phyloP scores from a whole-genome alignment of 2,113 vertebrate genomes.

The Stegastes partitus region DNA sequence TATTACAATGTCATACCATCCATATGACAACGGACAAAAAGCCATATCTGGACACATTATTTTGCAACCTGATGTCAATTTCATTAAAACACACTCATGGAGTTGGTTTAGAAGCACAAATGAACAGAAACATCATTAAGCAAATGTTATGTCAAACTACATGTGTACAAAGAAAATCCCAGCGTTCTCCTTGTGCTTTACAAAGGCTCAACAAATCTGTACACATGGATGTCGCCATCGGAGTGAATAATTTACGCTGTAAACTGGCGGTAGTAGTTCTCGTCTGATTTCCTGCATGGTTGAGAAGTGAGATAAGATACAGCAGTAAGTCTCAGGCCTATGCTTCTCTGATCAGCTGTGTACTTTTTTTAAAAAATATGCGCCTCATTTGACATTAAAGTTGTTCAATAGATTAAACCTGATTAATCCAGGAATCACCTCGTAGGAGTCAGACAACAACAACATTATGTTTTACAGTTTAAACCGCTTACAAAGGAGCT shows the following conservation, averaged over 20 bases:
- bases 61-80: constrained; percentile 49
- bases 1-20: constrained; percentile 75
- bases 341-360: constrained; percentile 15
- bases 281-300: background rate
- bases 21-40: constrained; percentile 70
- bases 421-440: constrained; percentile 10
- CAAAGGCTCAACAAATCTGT: constrained; percentile 65
- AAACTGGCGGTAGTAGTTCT: background rate
- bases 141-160: constrained; percentile 63
- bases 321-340: constrained; percentile 23
- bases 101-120: constrained; percentile 73
- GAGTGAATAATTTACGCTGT: constrained; percentile 28
- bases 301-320: constrained; percentile 11
- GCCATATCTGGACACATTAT: constrained; percentile 45
- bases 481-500: background rate
- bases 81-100: constrained; percentile 64
- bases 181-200: constrained; percentile 63
- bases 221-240: constrained; percentile 29
- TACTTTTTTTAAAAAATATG: background rate
- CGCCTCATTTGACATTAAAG: background rate
- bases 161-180: constrained; percentile 48
- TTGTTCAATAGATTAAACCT: constrained; percentile 17
- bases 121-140: constrained; percentile 57
- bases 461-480: constrained; percentile 18
- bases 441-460: constrained; percentile 11